Evolutionary conservation across 1,140 invertebrate genomes (phyloP).

Genomic region (Phymorhynchus buccinoides): DNA sequence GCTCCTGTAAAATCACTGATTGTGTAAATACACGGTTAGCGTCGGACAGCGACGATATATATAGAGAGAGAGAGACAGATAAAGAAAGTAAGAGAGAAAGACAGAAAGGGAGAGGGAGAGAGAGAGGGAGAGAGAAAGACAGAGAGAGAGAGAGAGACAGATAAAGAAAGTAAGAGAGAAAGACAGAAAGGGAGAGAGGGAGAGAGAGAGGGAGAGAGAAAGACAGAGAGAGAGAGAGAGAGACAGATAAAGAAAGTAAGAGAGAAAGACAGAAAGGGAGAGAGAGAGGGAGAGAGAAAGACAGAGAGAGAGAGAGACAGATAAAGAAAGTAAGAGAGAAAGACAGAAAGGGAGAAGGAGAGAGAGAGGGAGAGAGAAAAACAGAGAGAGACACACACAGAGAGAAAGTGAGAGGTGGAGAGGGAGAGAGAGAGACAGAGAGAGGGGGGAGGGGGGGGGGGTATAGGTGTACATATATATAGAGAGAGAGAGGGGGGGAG

Average conservation of each 20-base stretch:
- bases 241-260: too few species aligned
- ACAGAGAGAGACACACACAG: not conserved
- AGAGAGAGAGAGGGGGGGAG: not conserved
- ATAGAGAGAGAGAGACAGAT: too few species aligned
- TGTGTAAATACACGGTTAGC: too few species aligned
- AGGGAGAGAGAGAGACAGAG: not conserved
- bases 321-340: too few species aligned
- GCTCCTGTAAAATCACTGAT: too few species aligned
- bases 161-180: too few species aligned
- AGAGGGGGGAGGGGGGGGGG: not conserved
- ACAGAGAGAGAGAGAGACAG: not conserved
- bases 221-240: too few species aligned
- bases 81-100: too few species aligned
- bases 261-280: not conserved
- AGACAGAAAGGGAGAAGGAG: not conserved
- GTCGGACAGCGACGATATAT: too few species aligned
- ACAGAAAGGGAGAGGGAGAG: not conserved
- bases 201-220: not conserved
- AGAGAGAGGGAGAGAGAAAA: not conserved
- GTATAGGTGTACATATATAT: too few species aligned
- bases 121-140: constrained; percentile 7
- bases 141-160: too few species aligned
- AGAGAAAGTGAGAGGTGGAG: too few species aligned
- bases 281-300: not conserved
- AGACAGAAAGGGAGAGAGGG: not conserved